phyloP scores from a whole-genome alignment of 1,140 invertebrate species.

The Acyrthosiphon pisum region DNA sequence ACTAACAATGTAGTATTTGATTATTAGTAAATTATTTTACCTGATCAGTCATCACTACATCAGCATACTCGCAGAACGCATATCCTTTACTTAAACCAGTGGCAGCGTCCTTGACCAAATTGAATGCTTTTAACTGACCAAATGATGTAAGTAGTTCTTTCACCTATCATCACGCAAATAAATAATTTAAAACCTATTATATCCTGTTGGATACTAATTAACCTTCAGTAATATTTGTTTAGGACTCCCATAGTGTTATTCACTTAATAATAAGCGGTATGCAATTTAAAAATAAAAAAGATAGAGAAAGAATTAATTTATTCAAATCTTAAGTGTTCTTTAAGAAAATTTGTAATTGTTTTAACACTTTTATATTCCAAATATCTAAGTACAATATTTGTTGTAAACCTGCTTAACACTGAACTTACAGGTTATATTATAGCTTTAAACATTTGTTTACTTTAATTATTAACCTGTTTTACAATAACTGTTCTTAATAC shows the following conservation, averaged over 20 bases:
- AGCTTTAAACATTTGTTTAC: not conserved
- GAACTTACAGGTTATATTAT: not conserved
- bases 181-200: not conserved
- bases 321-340: not conserved
- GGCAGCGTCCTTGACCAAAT: slow-evolving; percentile 97
- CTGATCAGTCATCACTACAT: slow-evolving; percentile 96
- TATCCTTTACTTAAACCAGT: slow-evolving; percentile 98
- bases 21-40: slow-evolving; percentile 66
- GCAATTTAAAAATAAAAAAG: not conserved
- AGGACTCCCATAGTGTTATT: not conserved
- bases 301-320: not conserved
- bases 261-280: not conserved
- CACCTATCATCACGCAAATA: slow-evolving; percentile 70
- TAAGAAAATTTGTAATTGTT: not conserved
- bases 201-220: not conserved
- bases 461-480: not conserved
- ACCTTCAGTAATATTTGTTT: slow-evolving; percentile 10
- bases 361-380: not conserved
- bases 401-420: not conserved
- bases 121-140: slow-evolving; percentile 96
- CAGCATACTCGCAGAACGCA: slow-evolving; percentile 99
- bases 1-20: not conserved
- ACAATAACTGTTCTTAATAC: slow-evolving; percentile 25
- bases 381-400: not conserved
- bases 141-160: slow-evolving; percentile 97